Conservation (phyloP, 2,888 invertebrate species). For the Lasius platythorax region DNA sequence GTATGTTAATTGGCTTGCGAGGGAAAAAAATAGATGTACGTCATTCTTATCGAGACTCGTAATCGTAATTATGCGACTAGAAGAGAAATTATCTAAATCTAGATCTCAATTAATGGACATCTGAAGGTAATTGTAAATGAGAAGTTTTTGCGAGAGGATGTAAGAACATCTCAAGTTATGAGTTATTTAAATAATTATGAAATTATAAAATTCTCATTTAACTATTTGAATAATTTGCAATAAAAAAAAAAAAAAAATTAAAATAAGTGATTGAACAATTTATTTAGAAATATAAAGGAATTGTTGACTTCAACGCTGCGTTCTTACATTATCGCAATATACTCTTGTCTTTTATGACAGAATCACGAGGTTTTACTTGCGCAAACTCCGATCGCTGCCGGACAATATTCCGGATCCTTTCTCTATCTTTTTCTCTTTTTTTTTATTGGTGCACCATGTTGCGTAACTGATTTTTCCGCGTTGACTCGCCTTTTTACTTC, state of each 20-base stretch:
- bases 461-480: conserved; percentile 39
- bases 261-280: background rate
- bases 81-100: conserved; percentile 20
- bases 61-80: conserved; percentile 9
- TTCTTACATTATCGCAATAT: conserved; percentile 30
- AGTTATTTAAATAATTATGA: background rate
- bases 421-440: conserved; percentile 36
- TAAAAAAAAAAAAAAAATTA: background rate
- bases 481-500: conserved; percentile 32
- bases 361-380: conserved; percentile 29
- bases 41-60: conserved; percentile 1
- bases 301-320: background rate
- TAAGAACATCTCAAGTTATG: background rate
- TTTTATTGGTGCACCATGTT: background rate
- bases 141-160: background rate
- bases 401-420: conserved; percentile 44
- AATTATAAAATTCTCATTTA: background rate
- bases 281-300: background rate
- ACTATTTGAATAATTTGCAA: background rate
- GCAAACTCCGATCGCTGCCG: background rate
- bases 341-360: conserved; percentile 9
- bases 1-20: conserved; percentile 28
- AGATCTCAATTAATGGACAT: conserved; percentile 7
- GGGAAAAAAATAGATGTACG: background rate
- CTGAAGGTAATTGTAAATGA: background rate